Percentiles rank a stretch among this genome's conserved stretches.
Conservation (phyloP, 1,140 invertebrate species). For the Drosophila orena region DNA sequence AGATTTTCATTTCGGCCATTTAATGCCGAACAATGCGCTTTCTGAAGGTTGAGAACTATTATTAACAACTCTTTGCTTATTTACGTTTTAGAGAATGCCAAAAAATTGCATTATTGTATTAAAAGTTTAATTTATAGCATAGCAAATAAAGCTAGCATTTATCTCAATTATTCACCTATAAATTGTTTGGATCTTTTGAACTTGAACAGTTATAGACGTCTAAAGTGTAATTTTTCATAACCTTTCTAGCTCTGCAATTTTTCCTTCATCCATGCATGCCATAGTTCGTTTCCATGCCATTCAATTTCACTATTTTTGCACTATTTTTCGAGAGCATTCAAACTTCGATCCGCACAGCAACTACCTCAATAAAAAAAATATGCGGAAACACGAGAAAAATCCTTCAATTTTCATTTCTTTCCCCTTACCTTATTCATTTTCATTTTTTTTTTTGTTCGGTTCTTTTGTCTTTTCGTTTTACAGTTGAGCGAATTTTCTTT, state of each 20-base stretch:
- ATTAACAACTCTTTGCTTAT: neutral
- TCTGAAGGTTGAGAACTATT: neutral
- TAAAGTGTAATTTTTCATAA: neutral
- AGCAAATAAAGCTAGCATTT: too few relatives aligned
- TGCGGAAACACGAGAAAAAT: constrained; percentile 34
- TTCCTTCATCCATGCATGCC: neutral
- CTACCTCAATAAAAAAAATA: constrained; percentile 8
- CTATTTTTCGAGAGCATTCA: constrained; percentile 45
- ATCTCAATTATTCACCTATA: too few relatives aligned
- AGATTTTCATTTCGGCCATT: constrained; percentile 31
- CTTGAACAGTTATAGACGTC: too few relatives aligned
- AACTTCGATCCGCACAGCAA: constrained; percentile 42
- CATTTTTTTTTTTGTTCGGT: constrained; percentile 52
- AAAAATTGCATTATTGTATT: too few relatives aligned
- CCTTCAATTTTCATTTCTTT: constrained; percentile 59
- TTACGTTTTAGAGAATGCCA: too few relatives aligned
- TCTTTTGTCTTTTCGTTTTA: constrained; percentile 77
- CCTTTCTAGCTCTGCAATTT: neutral
- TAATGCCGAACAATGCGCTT: constrained; percentile 43
- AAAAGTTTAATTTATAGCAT: too few relatives aligned
- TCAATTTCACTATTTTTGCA: constrained; percentile 8
- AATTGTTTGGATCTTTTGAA: too few relatives aligned
- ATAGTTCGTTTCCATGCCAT: constrained; percentile 1
- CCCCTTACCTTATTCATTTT: constrained; percentile 27
- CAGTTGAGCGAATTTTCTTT: constrained; percentile 83